A percentile compares a stretch with the other conserved stretches of the same genome.
Conservation (phyloP, 2,797 vertebrate genomes). For the Chaetophractus vellerosus region DNA sequence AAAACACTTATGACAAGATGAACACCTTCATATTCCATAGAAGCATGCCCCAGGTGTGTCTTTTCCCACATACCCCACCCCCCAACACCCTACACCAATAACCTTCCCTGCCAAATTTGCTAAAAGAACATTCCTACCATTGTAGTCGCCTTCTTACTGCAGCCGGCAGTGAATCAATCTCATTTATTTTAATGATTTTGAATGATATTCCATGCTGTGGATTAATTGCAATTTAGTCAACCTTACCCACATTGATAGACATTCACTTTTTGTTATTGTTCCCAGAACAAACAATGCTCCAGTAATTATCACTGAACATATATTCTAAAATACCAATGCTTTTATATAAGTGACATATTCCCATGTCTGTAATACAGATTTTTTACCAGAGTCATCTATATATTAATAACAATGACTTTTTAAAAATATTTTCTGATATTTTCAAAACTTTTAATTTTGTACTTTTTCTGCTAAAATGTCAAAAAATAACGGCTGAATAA, state of each 20-base stretch:
- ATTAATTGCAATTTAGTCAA: not conserved
- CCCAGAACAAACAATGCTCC: not conserved
- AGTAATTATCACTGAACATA: not conserved
- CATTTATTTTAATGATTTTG: not conserved
- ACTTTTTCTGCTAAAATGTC: not conserved
- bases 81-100: too few species aligned
- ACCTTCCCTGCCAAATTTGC: too few species aligned
- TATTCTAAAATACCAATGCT: not conserved
- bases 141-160: too few species aligned
- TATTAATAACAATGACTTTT: not conserved
- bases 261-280: not conserved
- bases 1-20: too few species aligned
- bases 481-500: not conserved
- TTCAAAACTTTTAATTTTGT: not conserved
- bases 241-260: not conserved
- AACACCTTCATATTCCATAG: too few species aligned
- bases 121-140: too few species aligned
- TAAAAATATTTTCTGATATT: not conserved
- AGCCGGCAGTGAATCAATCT: too few species aligned
- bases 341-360: not conserved
- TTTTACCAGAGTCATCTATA: not conserved
- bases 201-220: not conserved
- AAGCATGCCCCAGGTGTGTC: too few species aligned
- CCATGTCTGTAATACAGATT: not conserved
- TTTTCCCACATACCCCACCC: too few species aligned